A percentile compares a stretch with the other conserved stretches of the same genome.
Conservation (phyloP, 2,888 invertebrate species). For the Bursaphelenchus okinawaensis region DNA sequence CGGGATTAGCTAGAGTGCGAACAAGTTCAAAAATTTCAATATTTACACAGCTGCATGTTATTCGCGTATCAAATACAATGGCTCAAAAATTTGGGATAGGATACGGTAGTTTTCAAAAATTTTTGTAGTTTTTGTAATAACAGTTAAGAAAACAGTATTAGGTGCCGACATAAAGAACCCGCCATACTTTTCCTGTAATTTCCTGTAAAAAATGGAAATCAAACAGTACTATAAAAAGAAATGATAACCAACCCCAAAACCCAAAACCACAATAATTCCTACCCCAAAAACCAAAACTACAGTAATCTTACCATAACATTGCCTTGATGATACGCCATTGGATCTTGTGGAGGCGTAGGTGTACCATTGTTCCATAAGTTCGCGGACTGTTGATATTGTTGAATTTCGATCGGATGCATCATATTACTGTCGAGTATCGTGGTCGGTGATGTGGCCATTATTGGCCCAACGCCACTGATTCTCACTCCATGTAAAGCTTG, state of each 20-base stretch:
- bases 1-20: background rate
- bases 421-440: slow-evolving; percentile 56
- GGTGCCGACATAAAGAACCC: too few relatives aligned
- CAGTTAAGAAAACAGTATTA: too few relatives aligned
- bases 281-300: too few relatives aligned
- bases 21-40: background rate
- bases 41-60: background rate
- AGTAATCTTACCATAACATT: background rate
- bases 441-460: slow-evolving; percentile 82
- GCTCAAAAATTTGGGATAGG: too few relatives aligned
- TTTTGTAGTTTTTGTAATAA: too few relatives aligned
- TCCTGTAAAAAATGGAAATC: too few relatives aligned
- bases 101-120: too few relatives aligned
- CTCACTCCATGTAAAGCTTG: slow-evolving; percentile 59
- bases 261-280: too few relatives aligned
- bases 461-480: slow-evolving; percentile 86
- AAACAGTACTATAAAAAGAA: too few relatives aligned
- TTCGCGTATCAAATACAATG: too few relatives aligned
- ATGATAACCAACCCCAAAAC: too few relatives aligned
- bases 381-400: slow-evolving; percentile 30
- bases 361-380: slow-evolving; percentile 23
- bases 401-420: slow-evolving; percentile 31
- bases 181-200: too few relatives aligned
- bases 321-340: background rate
- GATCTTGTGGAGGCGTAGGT: background rate